A percentile compares a stretch with the other conserved stretches of the same genome.
Evolutionary conservation across 2,113 vertebrate genomes (phyloP).

Genomic region (Passerina amoena): DNA sequence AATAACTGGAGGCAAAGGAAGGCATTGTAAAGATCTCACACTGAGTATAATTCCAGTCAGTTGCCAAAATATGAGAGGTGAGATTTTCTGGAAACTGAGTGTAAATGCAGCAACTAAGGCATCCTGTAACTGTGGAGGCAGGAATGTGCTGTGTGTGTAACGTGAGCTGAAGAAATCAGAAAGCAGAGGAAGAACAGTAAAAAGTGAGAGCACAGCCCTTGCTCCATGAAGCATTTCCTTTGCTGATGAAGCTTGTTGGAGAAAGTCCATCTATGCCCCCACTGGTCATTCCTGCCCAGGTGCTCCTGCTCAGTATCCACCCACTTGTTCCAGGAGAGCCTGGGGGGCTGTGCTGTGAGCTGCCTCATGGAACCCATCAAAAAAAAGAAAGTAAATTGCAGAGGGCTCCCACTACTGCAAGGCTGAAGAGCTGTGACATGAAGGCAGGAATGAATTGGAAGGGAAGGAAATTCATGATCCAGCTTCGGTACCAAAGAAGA

Average conservation of each 20-base stretch:
- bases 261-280: not conserved
- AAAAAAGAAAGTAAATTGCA: not conserved
- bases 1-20: not conserved
- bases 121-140: not conserved
- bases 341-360: not conserved
- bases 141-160: not conserved
- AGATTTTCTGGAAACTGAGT: not conserved
- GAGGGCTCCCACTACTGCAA: not conserved
- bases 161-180: not conserved
- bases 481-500: not conserved
- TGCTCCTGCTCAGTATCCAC: not conserved
- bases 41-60: not conserved
- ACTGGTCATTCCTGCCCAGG: not conserved
- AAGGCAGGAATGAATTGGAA: slow-evolving; percentile 3
- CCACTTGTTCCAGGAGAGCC: not conserved
- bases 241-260: not conserved
- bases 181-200: not conserved
- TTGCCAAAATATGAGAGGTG: not conserved
- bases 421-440: not conserved
- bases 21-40: not conserved
- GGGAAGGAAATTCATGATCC: not conserved
- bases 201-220: not conserved
- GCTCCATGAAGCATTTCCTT: not conserved
- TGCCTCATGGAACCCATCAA: not conserved
- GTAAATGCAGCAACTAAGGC: not conserved